These are phyloP conservation scores for Noctua janthe DNA, from an alignment of 2,888 invertebrate species.

Conservation along the genomic window DNA sequence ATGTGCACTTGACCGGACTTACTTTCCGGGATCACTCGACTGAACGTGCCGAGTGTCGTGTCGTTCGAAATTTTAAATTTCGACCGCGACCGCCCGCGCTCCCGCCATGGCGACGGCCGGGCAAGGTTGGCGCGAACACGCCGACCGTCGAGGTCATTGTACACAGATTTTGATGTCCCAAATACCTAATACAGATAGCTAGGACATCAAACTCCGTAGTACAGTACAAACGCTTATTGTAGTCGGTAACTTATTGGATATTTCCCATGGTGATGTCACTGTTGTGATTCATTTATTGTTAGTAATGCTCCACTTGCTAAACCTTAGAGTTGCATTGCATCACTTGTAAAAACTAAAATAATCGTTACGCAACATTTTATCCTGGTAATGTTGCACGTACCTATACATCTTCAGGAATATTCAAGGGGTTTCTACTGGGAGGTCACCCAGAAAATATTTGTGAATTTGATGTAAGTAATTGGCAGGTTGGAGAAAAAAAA, in stretches of 20 bases:
- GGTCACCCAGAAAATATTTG: not conserved
- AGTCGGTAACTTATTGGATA: slow-evolving; percentile 62
- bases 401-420: not conserved
- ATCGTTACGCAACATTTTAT: slow-evolving; percentile 36
- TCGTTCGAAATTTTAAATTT: slow-evolving; percentile 71
- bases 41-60: slow-evolving; percentile 61
- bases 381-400: slow-evolving; percentile 7
- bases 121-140: slow-evolving; percentile 84
- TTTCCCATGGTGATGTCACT: slow-evolving; percentile 68
- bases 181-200: slow-evolving; percentile 82
- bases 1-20: slow-evolving; percentile 63
- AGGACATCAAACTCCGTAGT: slow-evolving; percentile 64
- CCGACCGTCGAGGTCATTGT: slow-evolving; percentile 84
- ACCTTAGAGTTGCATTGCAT: slow-evolving; percentile 53
- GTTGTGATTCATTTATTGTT: slow-evolving; percentile 66
- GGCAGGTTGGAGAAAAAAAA: not conserved
- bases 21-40: slow-evolving; percentile 68
- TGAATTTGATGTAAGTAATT: not conserved
- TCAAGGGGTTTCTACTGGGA: not conserved
- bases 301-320: slow-evolving; percentile 55
- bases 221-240: slow-evolving; percentile 57
- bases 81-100: slow-evolving; percentile 73
- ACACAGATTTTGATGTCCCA: slow-evolving; percentile 86
- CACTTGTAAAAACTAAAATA: slow-evolving; percentile 47
- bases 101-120: slow-evolving; percentile 71